Conservation (phyloP, 2,797 vertebrate genomes). For the Erethizon dorsatum region DNA sequence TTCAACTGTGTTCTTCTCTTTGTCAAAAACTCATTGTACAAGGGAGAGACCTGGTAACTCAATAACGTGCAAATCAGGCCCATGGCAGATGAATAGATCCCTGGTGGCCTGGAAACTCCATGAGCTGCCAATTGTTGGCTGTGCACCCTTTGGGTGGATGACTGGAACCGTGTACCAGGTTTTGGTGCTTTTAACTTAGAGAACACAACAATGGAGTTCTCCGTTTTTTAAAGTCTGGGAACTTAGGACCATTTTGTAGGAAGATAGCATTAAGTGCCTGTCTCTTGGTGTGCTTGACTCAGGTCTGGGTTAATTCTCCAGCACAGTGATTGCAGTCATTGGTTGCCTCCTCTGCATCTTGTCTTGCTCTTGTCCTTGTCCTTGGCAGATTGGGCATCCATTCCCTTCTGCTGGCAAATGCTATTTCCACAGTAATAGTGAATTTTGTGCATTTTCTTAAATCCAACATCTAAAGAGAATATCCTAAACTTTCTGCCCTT, state of each 20-base stretch:
- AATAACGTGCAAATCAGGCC: not conserved
- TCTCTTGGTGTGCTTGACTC: not conserved
- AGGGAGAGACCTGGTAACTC: not conserved
- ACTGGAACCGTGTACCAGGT: not conserved
- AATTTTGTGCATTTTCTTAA: conserved; percentile 3
- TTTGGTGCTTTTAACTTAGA: not conserved
- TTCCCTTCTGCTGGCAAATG: not conserved
- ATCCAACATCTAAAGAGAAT: not conserved
- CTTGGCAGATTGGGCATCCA: not conserved
- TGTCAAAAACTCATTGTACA: not conserved
- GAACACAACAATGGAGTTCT: not conserved
- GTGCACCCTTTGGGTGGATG: too few relatives aligned
- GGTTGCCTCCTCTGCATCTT: not conserved
- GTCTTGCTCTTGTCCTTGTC: not conserved
- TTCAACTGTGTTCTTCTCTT: not conserved
- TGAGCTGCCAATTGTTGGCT: not conserved
- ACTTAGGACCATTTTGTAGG: not conserved
- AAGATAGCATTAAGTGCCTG: not conserved
- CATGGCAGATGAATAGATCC: not conserved
- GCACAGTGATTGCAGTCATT: too few relatives aligned
- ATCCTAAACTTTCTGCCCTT: not conserved
- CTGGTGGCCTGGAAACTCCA: not conserved
- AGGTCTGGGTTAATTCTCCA: not conserved
- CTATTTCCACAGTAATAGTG: not conserved
- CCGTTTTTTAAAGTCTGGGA: not conserved